phyloP scores from a whole-genome alignment of 2,113 vertebrate genomes.

The Saccopteryx leptura region DNA sequence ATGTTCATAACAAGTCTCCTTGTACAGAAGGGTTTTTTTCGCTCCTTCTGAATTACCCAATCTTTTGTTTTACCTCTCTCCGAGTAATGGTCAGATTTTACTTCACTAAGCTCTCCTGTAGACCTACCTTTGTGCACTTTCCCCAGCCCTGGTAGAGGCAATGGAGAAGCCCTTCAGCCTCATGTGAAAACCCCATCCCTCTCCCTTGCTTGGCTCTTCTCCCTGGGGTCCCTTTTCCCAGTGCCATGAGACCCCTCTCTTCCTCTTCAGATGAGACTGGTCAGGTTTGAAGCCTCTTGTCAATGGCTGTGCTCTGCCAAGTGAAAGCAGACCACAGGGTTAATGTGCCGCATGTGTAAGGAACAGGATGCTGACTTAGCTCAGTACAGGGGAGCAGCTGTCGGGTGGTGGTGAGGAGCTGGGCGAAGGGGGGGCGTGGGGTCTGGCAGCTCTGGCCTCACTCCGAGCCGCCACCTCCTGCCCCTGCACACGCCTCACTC shows the following conservation, averaged over 20 bases:
- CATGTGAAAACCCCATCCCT: fast-evolving
- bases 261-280: neutral
- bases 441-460: fast-evolving
- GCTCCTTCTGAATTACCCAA: neutral
- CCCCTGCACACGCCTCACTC: fast-evolving
- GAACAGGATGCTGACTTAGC: fast-evolving
- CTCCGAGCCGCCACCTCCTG: neutral
- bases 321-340: neutral
- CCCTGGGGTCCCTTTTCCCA: neutral
- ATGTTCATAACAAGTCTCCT: neutral
- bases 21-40: neutral
- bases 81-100: neutral
- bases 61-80: neutral
- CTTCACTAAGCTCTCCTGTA: neutral
- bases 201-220: neutral
- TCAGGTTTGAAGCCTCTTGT: neutral
- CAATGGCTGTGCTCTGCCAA: fast-evolving
- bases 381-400: neutral
- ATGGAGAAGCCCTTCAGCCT: neutral
- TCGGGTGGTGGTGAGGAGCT: fast-evolving
- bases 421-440: neutral
- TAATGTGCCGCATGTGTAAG: fast-evolving
- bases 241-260: neutral
- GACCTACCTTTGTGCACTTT: neutral
- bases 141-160: neutral